These are phyloP conservation scores for Metacarcinus magister DNA, from an alignment of 2,888 invertebrate genomes.

Conservation along the genomic window DNA sequence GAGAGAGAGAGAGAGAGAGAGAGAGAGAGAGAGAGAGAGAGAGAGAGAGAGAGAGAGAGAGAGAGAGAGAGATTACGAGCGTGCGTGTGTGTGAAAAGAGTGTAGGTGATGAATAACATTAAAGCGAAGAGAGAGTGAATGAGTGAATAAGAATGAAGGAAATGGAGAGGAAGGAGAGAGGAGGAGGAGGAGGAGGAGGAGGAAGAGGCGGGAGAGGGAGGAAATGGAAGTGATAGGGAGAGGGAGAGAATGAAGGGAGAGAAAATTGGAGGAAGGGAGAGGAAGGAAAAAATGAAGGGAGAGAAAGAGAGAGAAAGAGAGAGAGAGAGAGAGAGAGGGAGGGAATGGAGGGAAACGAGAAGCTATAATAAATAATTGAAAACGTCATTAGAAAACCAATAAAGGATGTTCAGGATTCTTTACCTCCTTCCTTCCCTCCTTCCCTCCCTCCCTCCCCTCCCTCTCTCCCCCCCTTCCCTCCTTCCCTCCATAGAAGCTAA, in stretches of 20 bases:
- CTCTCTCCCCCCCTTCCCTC: background rate
- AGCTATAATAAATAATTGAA: background rate
- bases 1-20: constrained; percentile 8
- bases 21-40: constrained; percentile 45
- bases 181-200: background rate
- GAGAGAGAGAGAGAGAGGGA: constrained; percentile 6
- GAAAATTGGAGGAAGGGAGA: background rate
- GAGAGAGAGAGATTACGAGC: background rate
- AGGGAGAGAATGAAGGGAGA: background rate
- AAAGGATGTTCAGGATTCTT: background rate
- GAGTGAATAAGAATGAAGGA: background rate
- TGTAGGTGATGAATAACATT: background rate
- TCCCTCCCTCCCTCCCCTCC: background rate
- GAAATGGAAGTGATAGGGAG: background rate
- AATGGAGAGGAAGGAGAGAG: background rate
- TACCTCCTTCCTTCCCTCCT: background rate
- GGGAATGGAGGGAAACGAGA: background rate
- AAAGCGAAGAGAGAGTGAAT: background rate
- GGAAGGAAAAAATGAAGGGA: background rate
- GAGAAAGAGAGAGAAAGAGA: no score
- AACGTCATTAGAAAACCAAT: background rate
- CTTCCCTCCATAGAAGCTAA: background rate
- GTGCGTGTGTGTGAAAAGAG: constrained; percentile 30
- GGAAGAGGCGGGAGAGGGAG: background rate
- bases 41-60: background rate